Evolutionary conservation across 2,888 invertebrate species (phyloP).

Genomic region (Argyra leucocephala): DNA sequence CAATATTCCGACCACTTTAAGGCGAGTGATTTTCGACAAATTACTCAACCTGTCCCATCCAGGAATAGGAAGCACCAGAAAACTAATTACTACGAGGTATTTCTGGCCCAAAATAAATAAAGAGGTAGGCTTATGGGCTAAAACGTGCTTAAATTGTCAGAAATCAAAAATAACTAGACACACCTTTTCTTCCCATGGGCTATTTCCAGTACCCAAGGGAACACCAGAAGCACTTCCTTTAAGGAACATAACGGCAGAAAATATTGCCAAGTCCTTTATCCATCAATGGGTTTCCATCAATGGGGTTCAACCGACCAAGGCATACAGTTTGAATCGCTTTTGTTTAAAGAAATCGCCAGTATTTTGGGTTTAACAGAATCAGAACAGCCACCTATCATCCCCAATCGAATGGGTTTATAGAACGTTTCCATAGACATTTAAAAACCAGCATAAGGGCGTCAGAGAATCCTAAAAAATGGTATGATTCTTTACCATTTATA

Average conservation of each 20-base stretch:
- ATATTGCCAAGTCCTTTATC: slow-evolving; percentile 18
- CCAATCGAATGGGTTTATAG: slow-evolving; percentile 18
- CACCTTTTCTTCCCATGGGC: too few relatives aligned
- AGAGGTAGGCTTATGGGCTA: too few relatives aligned
- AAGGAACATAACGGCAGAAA: slow-evolving; percentile 17
- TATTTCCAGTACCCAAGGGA: not conserved
- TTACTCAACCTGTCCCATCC: slow-evolving; percentile 13
- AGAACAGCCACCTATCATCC: slow-evolving; percentile 19
- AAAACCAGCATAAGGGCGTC: slow-evolving; percentile 11
- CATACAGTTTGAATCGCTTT: slow-evolving; percentile 18
- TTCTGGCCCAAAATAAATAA: slow-evolving; percentile 10
- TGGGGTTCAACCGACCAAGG: slow-evolving; percentile 21
- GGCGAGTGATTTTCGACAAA: slow-evolving; percentile 3
- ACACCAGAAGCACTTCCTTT: slow-evolving; percentile 21
- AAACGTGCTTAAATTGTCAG: too few relatives aligned
- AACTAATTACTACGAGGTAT: slow-evolving; percentile 8
- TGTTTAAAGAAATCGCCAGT: slow-evolving; percentile 15
- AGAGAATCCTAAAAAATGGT: slow-evolving; percentile 10
- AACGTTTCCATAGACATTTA: slow-evolving; percentile 18
- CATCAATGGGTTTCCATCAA: too few relatives aligned
- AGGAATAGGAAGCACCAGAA: slow-evolving; percentile 11
- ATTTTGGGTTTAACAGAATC: slow-evolving; percentile 14
- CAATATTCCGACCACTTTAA: too few relatives aligned
- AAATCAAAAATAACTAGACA: too few relatives aligned
- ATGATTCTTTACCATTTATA: not conserved